A percentile compares a stretch with the other conserved stretches of the same genome.
Conservation (phyloP, 37 sponge, comb jelly and placozoan genomes). For the Aplysina aerophoba region DNA sequence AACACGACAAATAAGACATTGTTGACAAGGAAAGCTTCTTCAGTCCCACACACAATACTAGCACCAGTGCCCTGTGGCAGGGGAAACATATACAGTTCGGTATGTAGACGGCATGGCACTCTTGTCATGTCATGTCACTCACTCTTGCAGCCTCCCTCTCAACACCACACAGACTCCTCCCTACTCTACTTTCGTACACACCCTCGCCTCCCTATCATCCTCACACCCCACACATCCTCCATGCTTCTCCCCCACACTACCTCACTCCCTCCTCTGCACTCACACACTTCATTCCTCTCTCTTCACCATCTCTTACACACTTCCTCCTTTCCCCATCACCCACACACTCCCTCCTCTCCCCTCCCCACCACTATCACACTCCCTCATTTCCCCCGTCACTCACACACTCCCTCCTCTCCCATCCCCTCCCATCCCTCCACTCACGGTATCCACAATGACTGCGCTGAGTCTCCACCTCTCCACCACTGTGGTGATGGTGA, state of each 20-base stretch:
- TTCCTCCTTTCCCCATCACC: neutral
- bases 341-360: neutral
- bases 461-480: neutral
- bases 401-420: too few species aligned
- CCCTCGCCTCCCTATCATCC: neutral
- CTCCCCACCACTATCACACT: neutral
- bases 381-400: neutral
- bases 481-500: neutral
- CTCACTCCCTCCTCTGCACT: neutral
- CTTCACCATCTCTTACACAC: neutral
- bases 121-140: neutral
- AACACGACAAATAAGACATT: constrained; percentile 1
- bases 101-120: neutral
- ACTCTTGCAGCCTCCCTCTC: neutral
- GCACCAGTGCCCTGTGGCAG: neutral
- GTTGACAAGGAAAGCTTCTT: neutral
- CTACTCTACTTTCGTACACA: neutral
- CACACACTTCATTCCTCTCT: neutral
- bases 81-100: neutral
- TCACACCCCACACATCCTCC: neutral
- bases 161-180: neutral
- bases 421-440: neutral
- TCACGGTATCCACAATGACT: neutral
- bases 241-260: neutral
- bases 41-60: neutral